Base-by-base conservation (phyloP, 2,113 vertebrate species). In the Chascanopsetta lugubris region DNA sequence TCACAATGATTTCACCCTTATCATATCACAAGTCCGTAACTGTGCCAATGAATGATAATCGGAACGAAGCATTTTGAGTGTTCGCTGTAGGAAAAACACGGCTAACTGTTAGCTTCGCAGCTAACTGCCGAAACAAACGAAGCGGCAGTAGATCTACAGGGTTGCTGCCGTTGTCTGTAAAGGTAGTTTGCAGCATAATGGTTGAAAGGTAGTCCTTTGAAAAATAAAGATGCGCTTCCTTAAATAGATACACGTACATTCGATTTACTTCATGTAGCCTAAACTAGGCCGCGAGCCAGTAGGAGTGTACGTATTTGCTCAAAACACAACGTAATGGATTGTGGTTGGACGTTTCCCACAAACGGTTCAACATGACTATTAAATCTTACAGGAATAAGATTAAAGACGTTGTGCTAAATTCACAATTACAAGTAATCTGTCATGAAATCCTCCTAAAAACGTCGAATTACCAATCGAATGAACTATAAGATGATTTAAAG, bases 101-200 rank as follows among this genome's bases (percentile, higher is more conserved):
- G 74, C 69, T 76, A 78, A 29, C 10, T 42, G 56, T 74, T 84
- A 86, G 85, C 85, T 58, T 0, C 38, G 40, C 24, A 2, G 73
- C 72, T 85, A 79, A 54, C 2, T 10, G 0, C 0, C 36, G 4
- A 2, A 8, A 20, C 12, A 8, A 43, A 32, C 21, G n/a, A 12
- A 22, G 11, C 12, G 11, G 5, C 1, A 18, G n/a, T 2, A n/a
- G 20, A 20, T 25, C 2, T 0, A n/a, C 42, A 4, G 5, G 0
- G 6, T 21, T 3, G 4, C 12, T 2, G 1, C 10, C 3, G 2
- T 0, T 6, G 1, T 60, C 1, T 53, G 0, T 7, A n/a, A 15
- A 2, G 2, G 8, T 4, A 1, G 1, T 20, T 42, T 1, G 49
- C 4, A 30, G 29, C 29, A 8, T 30, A 5, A n/a, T n/a, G n/a